phyloP scores from a whole-genome alignment of 2,888 invertebrate genomes.

The Drosophila incognita region DNA sequence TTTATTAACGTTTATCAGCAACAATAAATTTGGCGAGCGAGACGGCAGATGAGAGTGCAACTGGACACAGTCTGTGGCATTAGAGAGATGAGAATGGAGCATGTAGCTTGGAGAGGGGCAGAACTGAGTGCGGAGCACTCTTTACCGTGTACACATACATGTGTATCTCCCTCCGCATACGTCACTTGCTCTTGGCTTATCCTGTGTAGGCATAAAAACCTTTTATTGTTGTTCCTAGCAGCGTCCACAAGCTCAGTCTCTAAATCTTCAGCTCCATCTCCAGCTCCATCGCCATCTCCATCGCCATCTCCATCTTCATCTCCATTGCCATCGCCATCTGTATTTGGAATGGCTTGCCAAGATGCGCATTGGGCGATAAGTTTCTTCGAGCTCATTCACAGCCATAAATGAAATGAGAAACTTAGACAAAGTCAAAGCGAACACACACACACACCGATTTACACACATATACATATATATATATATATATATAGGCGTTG shows the following conservation, averaged over 20 bases:
- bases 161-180: slow-evolving; percentile 9
- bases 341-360: slow-evolving; percentile 40
- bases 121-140: slow-evolving; percentile 1
- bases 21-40: slow-evolving; percentile 79
- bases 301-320: not conserved
- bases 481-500: slow-evolving; percentile 55
- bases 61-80: slow-evolving; percentile 15
- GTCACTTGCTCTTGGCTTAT: slow-evolving; percentile 12
- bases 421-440: slow-evolving; percentile 40
- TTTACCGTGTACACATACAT: slow-evolving; percentile 16
- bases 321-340: slow-evolving; percentile 8
- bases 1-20: slow-evolving; percentile 85
- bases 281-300: slow-evolving; percentile 2
- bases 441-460: not conserved
- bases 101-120: not conserved
- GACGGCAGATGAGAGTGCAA: slow-evolving; percentile 5
- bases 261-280: slow-evolving; percentile 8
- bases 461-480: not conserved
- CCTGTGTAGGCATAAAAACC: slow-evolving; percentile 30
- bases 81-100: slow-evolving; percentile 4
- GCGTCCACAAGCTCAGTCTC: slow-evolving; percentile 24
- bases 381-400: slow-evolving; percentile 57
- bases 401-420: slow-evolving; percentile 76
- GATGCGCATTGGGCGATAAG: slow-evolving; percentile 68
- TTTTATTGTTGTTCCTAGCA: slow-evolving; percentile 30